Conservation (phyloP, 2,113 vertebrate genomes). For the Menidia beryllina region DNA sequence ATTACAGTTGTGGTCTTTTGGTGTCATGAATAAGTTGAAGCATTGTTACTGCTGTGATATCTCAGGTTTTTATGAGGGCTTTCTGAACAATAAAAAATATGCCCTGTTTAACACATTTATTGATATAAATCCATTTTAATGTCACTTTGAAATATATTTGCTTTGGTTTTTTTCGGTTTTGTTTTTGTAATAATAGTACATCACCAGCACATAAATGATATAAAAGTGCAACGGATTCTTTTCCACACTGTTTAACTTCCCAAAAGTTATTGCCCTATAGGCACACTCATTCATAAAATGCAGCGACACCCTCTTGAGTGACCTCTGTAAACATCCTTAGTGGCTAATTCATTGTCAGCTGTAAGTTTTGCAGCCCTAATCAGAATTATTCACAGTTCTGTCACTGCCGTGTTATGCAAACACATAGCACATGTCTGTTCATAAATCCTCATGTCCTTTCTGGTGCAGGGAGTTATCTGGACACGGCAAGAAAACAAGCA, state of each 20-base stretch:
- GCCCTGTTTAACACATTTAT: not conserved
- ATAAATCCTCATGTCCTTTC: constrained; percentile 67
- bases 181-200: constrained; percentile 12
- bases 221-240: constrained; percentile 30
- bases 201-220: constrained; percentile 22
- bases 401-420: constrained; percentile 63
- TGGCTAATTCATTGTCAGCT: constrained; percentile 40
- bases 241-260: constrained; percentile 33
- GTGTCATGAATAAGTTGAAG: not conserved
- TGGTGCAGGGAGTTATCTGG: constrained; percentile 61
- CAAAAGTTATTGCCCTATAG: constrained; percentile 19
- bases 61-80: too few relatives aligned
- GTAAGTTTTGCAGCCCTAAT: constrained; percentile 57
- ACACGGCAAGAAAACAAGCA: constrained; percentile 67
- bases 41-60: not conserved
- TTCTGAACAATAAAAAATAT: too few relatives aligned
- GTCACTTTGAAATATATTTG: constrained; percentile 10
- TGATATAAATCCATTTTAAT: not conserved
- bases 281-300: constrained; percentile 12
- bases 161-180: not conserved
- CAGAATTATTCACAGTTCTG: constrained; percentile 57
- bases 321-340: constrained; percentile 39
- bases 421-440: constrained; percentile 57
- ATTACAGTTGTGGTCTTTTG: not conserved
- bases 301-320: constrained; percentile 24